A percentile compares a stretch with the other conserved stretches of the same genome.
phyloP scores from a whole-genome alignment of 2,113 vertebrate species.

The Gallinago media region DNA sequence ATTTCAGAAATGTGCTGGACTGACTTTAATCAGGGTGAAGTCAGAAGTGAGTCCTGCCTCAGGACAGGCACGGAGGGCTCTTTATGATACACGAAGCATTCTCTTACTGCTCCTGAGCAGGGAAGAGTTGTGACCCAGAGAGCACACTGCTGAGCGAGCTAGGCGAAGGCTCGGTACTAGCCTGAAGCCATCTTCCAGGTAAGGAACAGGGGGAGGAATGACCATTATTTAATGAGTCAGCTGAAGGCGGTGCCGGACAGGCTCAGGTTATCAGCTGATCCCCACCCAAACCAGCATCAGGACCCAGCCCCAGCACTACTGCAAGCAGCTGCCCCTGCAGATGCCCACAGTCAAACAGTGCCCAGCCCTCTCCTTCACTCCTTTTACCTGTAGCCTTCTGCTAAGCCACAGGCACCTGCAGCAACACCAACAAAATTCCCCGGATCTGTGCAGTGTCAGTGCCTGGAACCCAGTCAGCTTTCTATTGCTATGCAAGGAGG shows the following conservation, averaged over 20 bases:
- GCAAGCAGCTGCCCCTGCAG: not conserved
- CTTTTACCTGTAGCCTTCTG: rapidly evolving
- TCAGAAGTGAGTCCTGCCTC: not conserved
- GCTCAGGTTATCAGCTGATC: not conserved
- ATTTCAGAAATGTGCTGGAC: not conserved
- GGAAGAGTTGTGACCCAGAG: not conserved
- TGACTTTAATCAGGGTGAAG: not conserved
- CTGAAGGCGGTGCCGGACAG: not conserved
- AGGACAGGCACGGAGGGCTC: not conserved
- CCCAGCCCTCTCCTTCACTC: not conserved
- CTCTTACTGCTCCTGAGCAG: not conserved
- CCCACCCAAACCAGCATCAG: rapidly evolving
- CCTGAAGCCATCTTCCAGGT: not conserved
- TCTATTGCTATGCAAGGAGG: not conserved
- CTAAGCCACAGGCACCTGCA: not conserved
- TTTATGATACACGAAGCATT: rapidly evolving
- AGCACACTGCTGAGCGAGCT: rapidly evolving
- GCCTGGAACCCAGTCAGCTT: not conserved
- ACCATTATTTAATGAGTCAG: not conserved
- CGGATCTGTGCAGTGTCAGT: not conserved
- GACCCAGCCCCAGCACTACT: rapidly evolving
- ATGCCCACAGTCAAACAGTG: rapidly evolving
- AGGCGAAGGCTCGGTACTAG: not conserved
- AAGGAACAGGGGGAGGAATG: not conserved
- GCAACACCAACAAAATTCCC: not conserved